A percentile compares a stretch with the other conserved stretches of the same genome.
phyloP scores from a whole-genome alignment of 2,888 invertebrate genomes.

The Drosophila multiciliata region DNA sequence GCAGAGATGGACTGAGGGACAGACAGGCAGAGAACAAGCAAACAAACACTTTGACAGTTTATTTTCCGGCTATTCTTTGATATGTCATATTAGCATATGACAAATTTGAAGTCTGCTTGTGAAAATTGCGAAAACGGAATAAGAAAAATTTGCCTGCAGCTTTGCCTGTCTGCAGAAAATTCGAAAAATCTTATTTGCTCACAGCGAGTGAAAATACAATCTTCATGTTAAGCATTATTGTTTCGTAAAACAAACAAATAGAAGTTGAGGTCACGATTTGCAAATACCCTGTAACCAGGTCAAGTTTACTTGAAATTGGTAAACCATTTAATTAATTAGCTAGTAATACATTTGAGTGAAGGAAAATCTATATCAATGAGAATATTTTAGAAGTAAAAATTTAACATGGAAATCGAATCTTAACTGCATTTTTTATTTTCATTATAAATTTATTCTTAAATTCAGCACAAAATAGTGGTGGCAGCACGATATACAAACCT shows the following conservation, averaged over 20 bases:
- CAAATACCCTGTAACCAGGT: not conserved
- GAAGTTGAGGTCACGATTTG: not conserved
- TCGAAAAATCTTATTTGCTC: slow-evolving; percentile 1
- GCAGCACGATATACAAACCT: not conserved
- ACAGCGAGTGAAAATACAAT: not conserved
- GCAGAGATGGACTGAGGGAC: slow-evolving; percentile 4
- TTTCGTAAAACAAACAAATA: not conserved
- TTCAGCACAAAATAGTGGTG: not conserved
- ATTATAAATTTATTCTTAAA: not conserved
- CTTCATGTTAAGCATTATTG: not conserved
- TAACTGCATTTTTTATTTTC: too few relatives aligned
- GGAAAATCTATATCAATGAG: not conserved
- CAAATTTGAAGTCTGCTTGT: slow-evolving; percentile 32
- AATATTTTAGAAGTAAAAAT: too few relatives aligned
- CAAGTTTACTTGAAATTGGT: not conserved
- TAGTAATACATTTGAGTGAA: not conserved
- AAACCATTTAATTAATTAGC: not conserved
- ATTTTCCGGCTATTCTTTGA: slow-evolving; percentile 47
- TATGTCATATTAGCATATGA: slow-evolving; percentile 46
- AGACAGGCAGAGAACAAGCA: slow-evolving; percentile 5
- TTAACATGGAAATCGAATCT: too few relatives aligned
- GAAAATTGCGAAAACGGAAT: slow-evolving; percentile 12
- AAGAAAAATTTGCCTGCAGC: slow-evolving; percentile 24
- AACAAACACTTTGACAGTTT: slow-evolving; percentile 50
- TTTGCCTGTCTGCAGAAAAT: slow-evolving; percentile 2